Conservation (phyloP, 2,113 vertebrate genomes). For the Etheostoma spectabile region DNA sequence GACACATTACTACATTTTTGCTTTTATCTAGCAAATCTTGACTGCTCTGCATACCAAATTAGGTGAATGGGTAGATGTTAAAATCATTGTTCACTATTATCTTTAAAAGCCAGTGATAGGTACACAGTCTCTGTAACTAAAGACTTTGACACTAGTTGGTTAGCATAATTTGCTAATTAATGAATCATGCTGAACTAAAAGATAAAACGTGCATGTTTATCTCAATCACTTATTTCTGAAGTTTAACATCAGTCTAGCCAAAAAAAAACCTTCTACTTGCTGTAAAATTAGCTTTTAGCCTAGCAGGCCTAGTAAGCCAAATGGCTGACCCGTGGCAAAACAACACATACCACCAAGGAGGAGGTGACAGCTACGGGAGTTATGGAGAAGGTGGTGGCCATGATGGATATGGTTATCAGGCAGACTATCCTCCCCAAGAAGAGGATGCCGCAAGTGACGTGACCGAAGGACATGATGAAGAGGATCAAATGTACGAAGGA, state of each 20-base stretch:
- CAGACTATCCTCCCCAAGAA: constrained; percentile 84
- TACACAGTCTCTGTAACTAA: not conserved
- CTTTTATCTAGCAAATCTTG: not conserved
- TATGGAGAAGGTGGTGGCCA: constrained; percentile 82
- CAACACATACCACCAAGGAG: constrained; percentile 84
- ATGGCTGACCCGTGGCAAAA: constrained; percentile 90
- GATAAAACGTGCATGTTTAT: not conserved
- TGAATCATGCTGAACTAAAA: not conserved
- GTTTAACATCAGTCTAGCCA: not conserved
- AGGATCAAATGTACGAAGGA: constrained; percentile 97
- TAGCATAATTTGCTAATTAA: not conserved
- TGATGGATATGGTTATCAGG: constrained; percentile 84
- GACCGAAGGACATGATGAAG: constrained; percentile 96
- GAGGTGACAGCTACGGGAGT: constrained; percentile 80
- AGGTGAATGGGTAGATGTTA: not conserved
- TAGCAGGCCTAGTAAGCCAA: constrained; percentile 31
- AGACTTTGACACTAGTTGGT: not conserved
- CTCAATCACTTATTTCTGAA: not conserved
- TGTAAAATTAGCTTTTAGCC: not conserved
- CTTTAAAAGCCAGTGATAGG: not conserved
- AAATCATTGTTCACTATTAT: not conserved
- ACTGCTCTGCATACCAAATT: not conserved
- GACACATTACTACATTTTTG: not conserved
- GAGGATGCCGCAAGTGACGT: constrained; percentile 96
- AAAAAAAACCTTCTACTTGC: not conserved